A percentile compares a stretch with the other conserved stretches of the same genome.
These are phyloP conservation scores for Oligia fasciuncula DNA, from an alignment of 2,888 invertebrate species.

Conservation along the genomic window DNA sequence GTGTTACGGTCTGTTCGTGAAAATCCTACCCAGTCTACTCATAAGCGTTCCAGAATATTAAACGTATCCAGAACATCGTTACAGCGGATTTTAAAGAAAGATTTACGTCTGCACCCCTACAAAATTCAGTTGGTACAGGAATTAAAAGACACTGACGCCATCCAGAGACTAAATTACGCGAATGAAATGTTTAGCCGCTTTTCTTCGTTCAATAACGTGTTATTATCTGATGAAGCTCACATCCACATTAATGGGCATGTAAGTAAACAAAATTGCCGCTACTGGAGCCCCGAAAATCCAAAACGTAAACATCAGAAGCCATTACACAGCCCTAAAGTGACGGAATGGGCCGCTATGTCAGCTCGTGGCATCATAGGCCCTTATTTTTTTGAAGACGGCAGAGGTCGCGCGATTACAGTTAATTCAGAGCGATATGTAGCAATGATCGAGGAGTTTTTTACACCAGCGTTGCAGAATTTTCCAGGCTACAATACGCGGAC, in stretches of 20 bases:
- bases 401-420: conserved; percentile 28
- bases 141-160: conserved; percentile 33
- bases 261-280: too few species aligned
- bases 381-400: conserved; percentile 62
- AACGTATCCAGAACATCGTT: too few species aligned
- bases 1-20: too few species aligned
- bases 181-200: conserved; percentile 40
- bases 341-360: conserved; percentile 58
- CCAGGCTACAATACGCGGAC: conserved; percentile 43
- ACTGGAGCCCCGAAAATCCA: conserved; percentile 54
- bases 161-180: conserved; percentile 34
- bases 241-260: conserved; percentile 15
- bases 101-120: conserved; percentile 15
- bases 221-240: conserved; percentile 40
- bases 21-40: conserved; percentile 1
- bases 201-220: conserved; percentile 34
- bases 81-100: not conserved
- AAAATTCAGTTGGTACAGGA: too few species aligned
- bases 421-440: conserved; percentile 45
- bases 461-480: conserved; percentile 49
- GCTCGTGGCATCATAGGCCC: conserved; percentile 60
- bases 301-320: conserved; percentile 58
- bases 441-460: conserved; percentile 57
- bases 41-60: conserved; percentile 11
- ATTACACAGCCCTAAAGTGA: conserved; percentile 55